Percentiles rank a stretch among this genome's conserved stretches.
These are phyloP conservation scores for Atherinomorus stipes DNA, from an alignment of 2,113 vertebrate genomes.

Conservation along the genomic window DNA sequence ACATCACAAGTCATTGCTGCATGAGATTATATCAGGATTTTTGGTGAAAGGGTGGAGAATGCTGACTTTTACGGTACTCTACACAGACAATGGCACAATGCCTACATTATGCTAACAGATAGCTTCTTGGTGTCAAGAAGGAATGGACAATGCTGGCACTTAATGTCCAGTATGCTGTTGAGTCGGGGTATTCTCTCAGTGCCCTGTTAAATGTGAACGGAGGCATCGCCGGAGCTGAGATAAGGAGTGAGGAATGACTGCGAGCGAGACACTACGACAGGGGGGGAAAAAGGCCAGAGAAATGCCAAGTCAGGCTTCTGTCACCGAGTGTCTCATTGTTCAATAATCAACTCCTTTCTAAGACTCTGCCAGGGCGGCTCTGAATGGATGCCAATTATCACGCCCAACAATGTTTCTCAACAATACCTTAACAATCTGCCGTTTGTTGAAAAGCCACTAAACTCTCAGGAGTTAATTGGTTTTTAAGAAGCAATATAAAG, in stretches of 20 bases:
- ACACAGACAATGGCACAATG: slow-evolving; percentile 23
- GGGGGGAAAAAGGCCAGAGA: slow-evolving; percentile 58
- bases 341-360: slow-evolving; percentile 64
- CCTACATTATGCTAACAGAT: slow-evolving; percentile 14
- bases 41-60: slow-evolving; percentile 35
- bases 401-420: slow-evolving; percentile 78
- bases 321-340: slow-evolving; percentile 75
- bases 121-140: slow-evolving; percentile 37
- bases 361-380: slow-evolving; percentile 68
- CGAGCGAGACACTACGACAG: slow-evolving; percentile 41
- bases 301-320: slow-evolving; percentile 78
- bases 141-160: slow-evolving; percentile 32
- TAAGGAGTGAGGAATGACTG: slow-evolving; percentile 63
- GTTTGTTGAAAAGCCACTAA: slow-evolving; percentile 79
- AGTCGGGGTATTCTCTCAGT: slow-evolving; percentile 45
- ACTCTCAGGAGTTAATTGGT: slow-evolving; percentile 84
- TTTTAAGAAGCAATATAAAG: slow-evolving; percentile 85
- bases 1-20: slow-evolving; percentile 2
- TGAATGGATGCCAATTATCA: slow-evolving; percentile 82
- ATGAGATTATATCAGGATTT: slow-evolving; percentile 36
- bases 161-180: slow-evolving; percentile 26
- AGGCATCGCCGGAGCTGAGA: slow-evolving; percentile 42
- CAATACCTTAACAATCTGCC: slow-evolving; percentile 79
- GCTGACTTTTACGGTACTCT: slow-evolving; percentile 42
- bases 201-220: slow-evolving; percentile 53